These are phyloP conservation scores for Petrosia ficiformis DNA, from an alignment of 37 sponge, comb jelly and placozoan species.

Conservation along the genomic window DNA sequence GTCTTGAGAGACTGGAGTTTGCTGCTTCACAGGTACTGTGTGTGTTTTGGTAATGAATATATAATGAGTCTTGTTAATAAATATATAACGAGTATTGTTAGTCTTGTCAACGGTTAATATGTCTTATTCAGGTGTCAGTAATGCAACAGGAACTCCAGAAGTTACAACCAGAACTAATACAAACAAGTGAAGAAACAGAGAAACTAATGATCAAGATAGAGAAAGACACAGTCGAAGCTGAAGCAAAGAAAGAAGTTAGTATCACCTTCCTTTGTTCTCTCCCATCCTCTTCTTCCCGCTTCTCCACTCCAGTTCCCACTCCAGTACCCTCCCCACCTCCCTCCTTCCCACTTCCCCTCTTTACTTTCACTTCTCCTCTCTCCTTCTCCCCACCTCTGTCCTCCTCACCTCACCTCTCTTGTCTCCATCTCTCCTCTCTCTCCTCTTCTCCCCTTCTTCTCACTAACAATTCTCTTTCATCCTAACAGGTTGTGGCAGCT, in stretches of 20 bases:
- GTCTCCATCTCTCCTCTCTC: background rate
- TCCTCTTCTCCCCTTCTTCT: background rate
- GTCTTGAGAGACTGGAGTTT: constrained; percentile 92
- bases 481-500: constrained; percentile 86
- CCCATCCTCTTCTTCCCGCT: background rate
- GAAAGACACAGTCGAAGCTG: constrained; percentile 96
- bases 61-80: background rate
- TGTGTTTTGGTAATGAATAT: background rate
- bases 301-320: background rate
- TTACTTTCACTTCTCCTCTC: background rate
- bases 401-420: background rate
- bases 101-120: background rate
- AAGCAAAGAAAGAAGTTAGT: constrained; percentile 92
- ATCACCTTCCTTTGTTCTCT: background rate
- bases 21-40: constrained; percentile 86
- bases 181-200: constrained; percentile 92
- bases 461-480: no score
- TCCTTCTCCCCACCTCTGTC: background rate
- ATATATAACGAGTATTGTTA: background rate
- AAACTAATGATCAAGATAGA: constrained; percentile 96
- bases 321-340: background rate
- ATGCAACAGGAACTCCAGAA: constrained; percentile 94
- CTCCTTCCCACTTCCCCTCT: background rate
- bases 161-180: constrained; percentile 93
- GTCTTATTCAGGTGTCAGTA: constrained; percentile 63